phyloP scores from a whole-genome alignment of 1,140 invertebrate genomes.

The Aphis gossypii region DNA sequence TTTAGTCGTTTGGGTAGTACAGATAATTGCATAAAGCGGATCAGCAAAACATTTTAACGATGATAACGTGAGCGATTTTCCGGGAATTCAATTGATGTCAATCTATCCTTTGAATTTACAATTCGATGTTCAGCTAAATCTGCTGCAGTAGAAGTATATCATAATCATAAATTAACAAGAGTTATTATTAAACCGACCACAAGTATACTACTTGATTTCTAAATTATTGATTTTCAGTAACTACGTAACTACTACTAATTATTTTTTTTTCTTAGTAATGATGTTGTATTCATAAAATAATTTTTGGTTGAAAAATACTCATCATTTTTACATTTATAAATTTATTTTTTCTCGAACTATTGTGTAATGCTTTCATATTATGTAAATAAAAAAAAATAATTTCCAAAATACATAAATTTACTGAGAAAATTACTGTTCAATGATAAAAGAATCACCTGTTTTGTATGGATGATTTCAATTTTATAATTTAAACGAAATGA shows the following conservation, averaged over 20 bases:
- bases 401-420: too few relatives aligned
- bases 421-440: too few relatives aligned
- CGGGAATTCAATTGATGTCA: background rate
- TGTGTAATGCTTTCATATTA: too few relatives aligned
- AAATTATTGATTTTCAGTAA: background rate
- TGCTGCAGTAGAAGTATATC: background rate
- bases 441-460: too few relatives aligned
- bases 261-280: background rate
- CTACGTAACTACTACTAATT: background rate
- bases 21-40: background rate
- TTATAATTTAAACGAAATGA: too few relatives aligned
- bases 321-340: too few relatives aligned
- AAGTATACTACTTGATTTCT: background rate
- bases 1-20: too few relatives aligned
- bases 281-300: background rate
- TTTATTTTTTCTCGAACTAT: too few relatives aligned
- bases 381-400: too few relatives aligned
- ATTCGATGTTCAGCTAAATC: background rate
- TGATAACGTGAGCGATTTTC: background rate
- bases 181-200: background rate
- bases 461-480: too few relatives aligned
- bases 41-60: background rate
- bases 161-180: background rate
- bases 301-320: background rate
- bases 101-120: background rate